A percentile compares a stretch with the other conserved stretches of the same genome.
phyloP scores from a whole-genome alignment of 2,113 vertebrate species.

The Rhizomys pruinosus region DNA sequence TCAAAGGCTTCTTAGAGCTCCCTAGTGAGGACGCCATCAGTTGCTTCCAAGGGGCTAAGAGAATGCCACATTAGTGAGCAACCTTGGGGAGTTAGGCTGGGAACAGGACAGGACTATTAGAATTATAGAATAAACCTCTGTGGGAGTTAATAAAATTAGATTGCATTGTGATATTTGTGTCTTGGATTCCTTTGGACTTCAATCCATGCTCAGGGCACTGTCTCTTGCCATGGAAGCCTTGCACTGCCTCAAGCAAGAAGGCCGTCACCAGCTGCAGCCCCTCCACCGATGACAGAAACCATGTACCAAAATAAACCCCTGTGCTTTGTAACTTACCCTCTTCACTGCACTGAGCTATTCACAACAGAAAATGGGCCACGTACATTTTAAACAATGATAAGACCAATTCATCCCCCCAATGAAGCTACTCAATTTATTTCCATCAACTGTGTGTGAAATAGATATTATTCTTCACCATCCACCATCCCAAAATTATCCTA shows the following conservation, averaged over 20 bases:
- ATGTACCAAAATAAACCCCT: background rate
- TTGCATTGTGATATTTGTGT: no score
- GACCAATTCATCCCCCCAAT: background rate
- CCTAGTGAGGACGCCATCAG: no score
- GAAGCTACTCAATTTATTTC: constrained; percentile 33
- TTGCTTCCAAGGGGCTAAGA: no score
- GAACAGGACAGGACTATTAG: no score
- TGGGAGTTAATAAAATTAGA: no score
- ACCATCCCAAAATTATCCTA: background rate
- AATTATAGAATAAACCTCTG: no score
- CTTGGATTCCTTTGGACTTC: no score
- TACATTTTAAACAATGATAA: background rate
- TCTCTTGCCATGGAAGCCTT: background rate
- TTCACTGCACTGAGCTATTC: background rate
- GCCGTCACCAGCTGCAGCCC: background rate
- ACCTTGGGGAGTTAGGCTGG: no score
- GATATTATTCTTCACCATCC: background rate
- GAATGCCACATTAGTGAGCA: no score
- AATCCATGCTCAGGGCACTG: no score
- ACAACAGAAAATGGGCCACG: background rate
- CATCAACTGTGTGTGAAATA: background rate
- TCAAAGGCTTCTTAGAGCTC: no score
- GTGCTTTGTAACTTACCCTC: background rate
- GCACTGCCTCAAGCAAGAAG: background rate
- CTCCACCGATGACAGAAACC: background rate